Evolutionary conservation across 2,113 vertebrate genomes (phyloP), one percentile per base, ranked within the genome.

Genomic region (Argyrosomus japonicus): DNA sequence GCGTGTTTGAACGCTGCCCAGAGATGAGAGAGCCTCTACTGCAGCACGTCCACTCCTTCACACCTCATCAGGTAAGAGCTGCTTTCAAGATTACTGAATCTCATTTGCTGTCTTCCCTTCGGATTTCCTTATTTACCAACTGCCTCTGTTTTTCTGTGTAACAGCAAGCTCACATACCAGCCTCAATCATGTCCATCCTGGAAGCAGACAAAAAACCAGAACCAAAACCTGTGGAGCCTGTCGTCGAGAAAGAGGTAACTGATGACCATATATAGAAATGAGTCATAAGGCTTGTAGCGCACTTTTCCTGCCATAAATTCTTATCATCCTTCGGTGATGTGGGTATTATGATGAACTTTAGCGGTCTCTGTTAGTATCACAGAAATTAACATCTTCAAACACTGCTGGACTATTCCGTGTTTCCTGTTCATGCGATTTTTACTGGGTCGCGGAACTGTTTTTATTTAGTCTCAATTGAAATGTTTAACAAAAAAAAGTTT

Each of bases 131-230:
- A 21, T 45, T 3, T 63, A 57, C 47, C 1, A 3, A 5, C 12
- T 40, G 36, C 0, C 4, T 70, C 19, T 40, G 0, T 60, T 75
- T 68, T 21, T 65, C 11, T 81, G 4, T 76, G 6, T 71, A 67
- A 23, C 92, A 98, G 97, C 96, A 98, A 97, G 96, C 97, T 10
- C 97, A 98, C 82, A 95, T 98, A 67, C 96, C 97, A 5, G 86
- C 95, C 70, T 97, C 97, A 81, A 95, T 96, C 85, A 97, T 98
- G 96, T 58, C 88, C 0, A 95, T 98, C 63, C 90, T 98, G 91
- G 97, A 98, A 64, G 96, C 94, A 21, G 94, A 95, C 21, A 93
- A 81, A 69, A 97, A 96, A 58, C 54, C 89, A 0, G 96, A 96
- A 48, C 88, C 93, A 1, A 95, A 96, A 32, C 80, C 92, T 0